Conservation (phyloP, 2,797 vertebrate genomes). For the Clarias fuscus region DNA sequence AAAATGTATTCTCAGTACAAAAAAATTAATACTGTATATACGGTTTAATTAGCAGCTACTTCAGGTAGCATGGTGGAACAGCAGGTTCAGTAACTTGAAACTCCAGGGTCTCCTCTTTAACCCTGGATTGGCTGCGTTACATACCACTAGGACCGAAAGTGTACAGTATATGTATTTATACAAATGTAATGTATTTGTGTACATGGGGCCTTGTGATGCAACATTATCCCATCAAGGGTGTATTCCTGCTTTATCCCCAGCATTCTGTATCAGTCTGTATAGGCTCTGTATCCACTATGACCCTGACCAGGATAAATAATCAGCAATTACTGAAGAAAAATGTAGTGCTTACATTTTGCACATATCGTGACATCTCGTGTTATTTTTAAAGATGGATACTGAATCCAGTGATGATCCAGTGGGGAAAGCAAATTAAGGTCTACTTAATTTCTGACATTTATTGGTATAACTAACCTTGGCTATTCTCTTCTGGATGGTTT, state of each 20-base stretch:
- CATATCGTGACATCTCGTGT: not conserved
- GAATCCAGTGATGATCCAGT: not conserved
- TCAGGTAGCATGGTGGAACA: not conserved
- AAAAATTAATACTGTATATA: too few relatives aligned
- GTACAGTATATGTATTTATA: not conserved
- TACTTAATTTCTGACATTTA: not conserved
- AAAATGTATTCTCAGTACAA: not conserved
- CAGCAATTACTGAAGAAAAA: not conserved
- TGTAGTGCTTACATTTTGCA: not conserved
- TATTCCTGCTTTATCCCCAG: not conserved
- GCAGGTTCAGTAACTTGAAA: not conserved
- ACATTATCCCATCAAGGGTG: not conserved
- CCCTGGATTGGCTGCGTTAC: not conserved
- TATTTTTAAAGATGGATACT: not conserved
- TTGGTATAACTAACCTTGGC: conserved; percentile 72
- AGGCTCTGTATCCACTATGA: not conserved
- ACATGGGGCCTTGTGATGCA: not conserved
- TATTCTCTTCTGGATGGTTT: conserved; percentile 83
- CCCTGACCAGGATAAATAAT: not conserved
- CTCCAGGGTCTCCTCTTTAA: not conserved
- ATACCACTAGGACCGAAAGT: not conserved
- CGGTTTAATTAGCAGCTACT: not conserved
- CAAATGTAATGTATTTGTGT: not conserved
- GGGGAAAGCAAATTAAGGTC: not conserved
- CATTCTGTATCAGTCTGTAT: not conserved